Evolutionary conservation across 2,797 vertebrate species (phyloP).

Genomic region (Echiichthys vipera): DNA sequence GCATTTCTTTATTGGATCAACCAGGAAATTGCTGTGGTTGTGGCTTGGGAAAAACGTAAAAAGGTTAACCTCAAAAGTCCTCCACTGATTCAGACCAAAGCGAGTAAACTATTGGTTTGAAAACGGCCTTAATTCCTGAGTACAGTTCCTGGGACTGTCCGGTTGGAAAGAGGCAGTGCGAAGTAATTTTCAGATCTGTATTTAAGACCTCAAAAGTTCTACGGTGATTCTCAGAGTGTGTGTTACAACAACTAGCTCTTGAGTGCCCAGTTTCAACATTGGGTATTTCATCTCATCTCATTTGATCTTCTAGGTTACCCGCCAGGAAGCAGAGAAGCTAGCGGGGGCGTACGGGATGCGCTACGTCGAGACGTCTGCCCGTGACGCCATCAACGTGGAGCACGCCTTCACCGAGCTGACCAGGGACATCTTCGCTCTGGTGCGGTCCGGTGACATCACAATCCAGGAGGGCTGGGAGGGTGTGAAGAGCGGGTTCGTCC

Average conservation of each 20-base stretch:
- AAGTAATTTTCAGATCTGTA: neutral
- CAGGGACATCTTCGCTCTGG: slow-evolving; percentile 95
- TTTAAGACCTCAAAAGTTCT: neutral
- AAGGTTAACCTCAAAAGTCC: neutral
- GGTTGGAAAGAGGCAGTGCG: neutral
- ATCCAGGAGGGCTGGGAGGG: slow-evolving; percentile 99
- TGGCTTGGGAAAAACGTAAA: neutral
- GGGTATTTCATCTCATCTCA: neutral
- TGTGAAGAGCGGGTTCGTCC: slow-evolving; percentile 98
- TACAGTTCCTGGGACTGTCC: neutral
- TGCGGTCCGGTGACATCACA: slow-evolving; percentile 94
- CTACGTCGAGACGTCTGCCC: slow-evolving; percentile 97
- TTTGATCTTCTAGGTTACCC: slow-evolving; percentile 82
- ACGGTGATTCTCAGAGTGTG: neutral
- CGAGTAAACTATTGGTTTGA: neutral
- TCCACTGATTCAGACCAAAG: neutral
- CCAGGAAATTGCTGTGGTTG: too few relatives aligned
- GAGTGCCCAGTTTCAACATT: neutral
- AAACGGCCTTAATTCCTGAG: neutral
- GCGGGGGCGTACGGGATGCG: slow-evolving; percentile 95
- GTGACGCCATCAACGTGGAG: slow-evolving; percentile 98
- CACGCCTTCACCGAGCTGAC: slow-evolving; percentile 99
- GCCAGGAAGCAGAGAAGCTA: slow-evolving; percentile 96
- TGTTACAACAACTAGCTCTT: neutral
- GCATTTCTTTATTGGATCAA: too few relatives aligned